Evolutionary conservation across 2,888 invertebrate genomes (phyloP).

Genomic region (Agrochola lota): DNA sequence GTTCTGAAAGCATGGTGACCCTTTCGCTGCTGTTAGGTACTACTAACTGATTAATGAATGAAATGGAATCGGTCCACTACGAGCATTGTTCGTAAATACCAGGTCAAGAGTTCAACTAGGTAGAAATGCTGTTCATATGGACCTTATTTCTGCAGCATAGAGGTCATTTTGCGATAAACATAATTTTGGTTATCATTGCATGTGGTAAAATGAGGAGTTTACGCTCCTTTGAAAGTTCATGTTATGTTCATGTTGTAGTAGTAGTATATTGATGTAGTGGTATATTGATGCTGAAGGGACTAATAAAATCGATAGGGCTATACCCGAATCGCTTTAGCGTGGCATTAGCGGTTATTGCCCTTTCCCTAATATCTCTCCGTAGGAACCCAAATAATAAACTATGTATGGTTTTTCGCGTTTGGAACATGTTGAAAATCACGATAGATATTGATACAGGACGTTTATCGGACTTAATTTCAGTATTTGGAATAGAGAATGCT

Average conservation of each 20-base stretch:
- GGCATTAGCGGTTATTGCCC: no score
- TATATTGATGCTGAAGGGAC: not conserved
- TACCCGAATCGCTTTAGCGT: no score
- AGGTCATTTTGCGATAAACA: conserved; percentile 26
- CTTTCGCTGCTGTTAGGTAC: conserved; percentile 35
- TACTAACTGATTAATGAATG: conserved; percentile 65
- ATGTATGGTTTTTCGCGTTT: no score
- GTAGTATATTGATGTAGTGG: no score
- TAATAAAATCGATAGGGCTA: not conserved
- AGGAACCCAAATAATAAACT: no score
- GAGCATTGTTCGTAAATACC: conserved; percentile 61
- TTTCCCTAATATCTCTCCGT: no score
- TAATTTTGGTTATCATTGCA: not conserved
- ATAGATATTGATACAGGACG: no score
- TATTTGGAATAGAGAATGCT: no score
- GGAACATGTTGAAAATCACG: no score
- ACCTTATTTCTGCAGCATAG: not conserved
- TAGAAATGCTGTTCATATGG: conserved; percentile 11
- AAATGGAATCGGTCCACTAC: conserved; percentile 61
- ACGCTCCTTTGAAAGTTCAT: not conserved
- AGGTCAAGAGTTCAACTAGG: conserved; percentile 51
- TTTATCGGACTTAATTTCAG: no score
- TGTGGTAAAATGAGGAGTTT: not conserved
- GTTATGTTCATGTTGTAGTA: not conserved
- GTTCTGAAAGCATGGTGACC: conserved; percentile 16